Percentiles rank a stretch among this genome's conserved stretches.
phyloP scores from a whole-genome alignment of 2,888 invertebrate genomes.

The Aspidiotus rigidus region DNA sequence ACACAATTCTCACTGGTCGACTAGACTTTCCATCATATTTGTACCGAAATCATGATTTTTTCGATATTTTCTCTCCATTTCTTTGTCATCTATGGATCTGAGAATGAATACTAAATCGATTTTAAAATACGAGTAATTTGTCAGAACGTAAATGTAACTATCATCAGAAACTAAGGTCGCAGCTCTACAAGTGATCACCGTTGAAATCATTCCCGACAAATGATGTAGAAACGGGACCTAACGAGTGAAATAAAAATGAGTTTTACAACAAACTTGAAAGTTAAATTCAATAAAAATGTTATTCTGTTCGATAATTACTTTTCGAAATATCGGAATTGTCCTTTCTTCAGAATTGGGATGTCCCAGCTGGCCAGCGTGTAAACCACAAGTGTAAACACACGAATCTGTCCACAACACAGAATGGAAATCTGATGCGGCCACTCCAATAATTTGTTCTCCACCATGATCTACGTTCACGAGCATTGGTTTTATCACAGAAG shows the following conservation, averaged over 20 bases:
- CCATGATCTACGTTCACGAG: neutral
- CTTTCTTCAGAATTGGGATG: conserved; percentile 6
- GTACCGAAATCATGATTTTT: too few species aligned
- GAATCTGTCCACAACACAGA: conserved; percentile 47
- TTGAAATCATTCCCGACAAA: neutral
- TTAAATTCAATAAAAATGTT: neutral
- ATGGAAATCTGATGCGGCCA: conserved; percentile 62
- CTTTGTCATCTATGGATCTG: too few species aligned
- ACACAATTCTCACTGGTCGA: too few species aligned
- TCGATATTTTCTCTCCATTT: too few species aligned
- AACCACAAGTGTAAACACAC: conserved; percentile 61
- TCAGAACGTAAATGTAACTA: too few species aligned
- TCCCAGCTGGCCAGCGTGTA: conserved; percentile 73
- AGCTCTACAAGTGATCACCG: too few species aligned
- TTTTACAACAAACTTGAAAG: neutral
- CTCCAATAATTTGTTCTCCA: conserved; percentile 43
- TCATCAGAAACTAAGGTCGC: too few species aligned
- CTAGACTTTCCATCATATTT: too few species aligned
- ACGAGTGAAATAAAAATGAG: neutral
- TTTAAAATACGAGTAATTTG: too few species aligned
- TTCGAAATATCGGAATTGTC: conserved; percentile 7
- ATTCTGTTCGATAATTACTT: neutral
- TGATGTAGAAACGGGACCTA: conserved; percentile 8
- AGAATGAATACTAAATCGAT: too few species aligned
- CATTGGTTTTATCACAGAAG: conserved; percentile 40